Evolutionary conservation across 2,888 invertebrate species (phyloP), one percentile per base, ranked within the genome.

Genomic region (Trachelus tabidus): DNA sequence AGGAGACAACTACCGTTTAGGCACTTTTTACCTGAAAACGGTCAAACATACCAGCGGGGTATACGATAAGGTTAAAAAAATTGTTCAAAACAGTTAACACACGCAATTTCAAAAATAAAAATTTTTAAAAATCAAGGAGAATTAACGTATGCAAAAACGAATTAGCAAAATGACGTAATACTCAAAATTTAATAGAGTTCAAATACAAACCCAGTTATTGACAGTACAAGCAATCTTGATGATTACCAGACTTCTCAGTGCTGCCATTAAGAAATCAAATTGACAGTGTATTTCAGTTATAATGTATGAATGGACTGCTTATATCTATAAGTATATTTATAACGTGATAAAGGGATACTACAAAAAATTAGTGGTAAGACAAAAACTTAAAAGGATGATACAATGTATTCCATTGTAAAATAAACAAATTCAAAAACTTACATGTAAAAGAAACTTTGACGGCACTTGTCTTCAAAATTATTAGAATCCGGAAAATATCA

Each of bases 11-110:
- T 33, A 71, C 30, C 71, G 30, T 71, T 33, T 34, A 34, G 23
- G 30, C 71, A 71, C 30, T 71, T 71, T 71, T 71, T 71, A 71
- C 71, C 71, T 71, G 71, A 71, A 56, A 56, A 56, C 9, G 9
- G 56, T 23, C 56, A 56, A 23, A 56, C 9, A 2, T 56, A 23
- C 56, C 23, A 23, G 56, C 56, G 56, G 23, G 9, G 23, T 56
- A 23, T 56, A 9, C 23, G 40, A 40, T 23, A 15, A 40, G 15
- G 56, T 23, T 9, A 56, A 56, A 56, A 56, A 56, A 56, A 23
- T 56, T 23, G 9, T 56, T 56, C 3, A 23, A 56, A 9, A 23
- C 23, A 56, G 56, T 56, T 23, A 56, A 56, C 56, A 56, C 23
- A 23, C 1, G 15, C 23, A 56, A 56, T 56, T 1, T 23, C 2